Base-by-base conservation (phyloP, 2,113 vertebrate species). In the Tricholaema leucomelas region DNA sequence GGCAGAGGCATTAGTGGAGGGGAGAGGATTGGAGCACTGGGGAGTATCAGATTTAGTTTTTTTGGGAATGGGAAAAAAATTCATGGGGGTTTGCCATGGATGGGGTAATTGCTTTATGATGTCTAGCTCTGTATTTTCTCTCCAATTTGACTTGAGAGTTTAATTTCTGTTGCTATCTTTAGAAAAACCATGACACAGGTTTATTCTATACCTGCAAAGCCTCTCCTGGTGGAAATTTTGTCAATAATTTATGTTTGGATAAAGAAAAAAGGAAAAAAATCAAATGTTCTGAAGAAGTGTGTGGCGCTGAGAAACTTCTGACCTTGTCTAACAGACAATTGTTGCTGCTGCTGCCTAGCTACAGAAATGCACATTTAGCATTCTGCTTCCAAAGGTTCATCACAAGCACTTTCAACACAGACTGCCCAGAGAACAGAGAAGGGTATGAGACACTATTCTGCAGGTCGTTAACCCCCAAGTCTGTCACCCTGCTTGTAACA, bases 351-450 rank as follows among this genome's bases (percentile, higher is more conserved):
- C 46, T 82, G 14, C n/a, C n/a, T n/a, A n/a, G 5, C 25, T 74
- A 48, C 2, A 0, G 38, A 48, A 82, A 35, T 35, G 19, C 6
- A 31, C 40, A 59, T 38, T 73, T 44, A 40, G 15, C 19, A 27
- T 40, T 81, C 54, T 69, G 13, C 23, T 64, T 78, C 82, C 82
- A 75, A 94, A 90, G 55, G 38, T 6, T 4, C 58, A 71, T 8
- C 0, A 0, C 40, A 33, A 63, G 36, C 46, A 28, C 48, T 24
- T 28, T 69, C 56, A 90, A n/a, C 6, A 18, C 25, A 1, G 0
- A 11, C 35, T 19, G 30, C 66, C 75, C 12, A 13, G 31, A 67
- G 65, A 84, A 54, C 25, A 82, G 42, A 60, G 61, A 48, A 59
- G 23, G 55, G 36, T 21, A 36, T 5, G 63, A 65, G 50, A 52